Evolutionary conservation across 2,113 vertebrate genomes (phyloP).

Genomic region (Pseudois nayaur): DNA sequence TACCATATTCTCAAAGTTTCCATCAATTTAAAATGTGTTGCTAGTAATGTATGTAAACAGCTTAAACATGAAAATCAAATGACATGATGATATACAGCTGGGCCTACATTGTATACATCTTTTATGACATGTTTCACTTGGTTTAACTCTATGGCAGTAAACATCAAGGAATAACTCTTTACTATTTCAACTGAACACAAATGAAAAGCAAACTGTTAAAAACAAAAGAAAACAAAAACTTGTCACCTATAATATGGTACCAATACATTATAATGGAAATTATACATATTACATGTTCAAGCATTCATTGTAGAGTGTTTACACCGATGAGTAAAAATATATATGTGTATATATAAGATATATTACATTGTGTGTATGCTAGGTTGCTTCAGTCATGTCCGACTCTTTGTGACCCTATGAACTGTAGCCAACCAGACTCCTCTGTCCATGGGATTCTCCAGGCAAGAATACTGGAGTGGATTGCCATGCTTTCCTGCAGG

Average conservation of each 20-base stretch:
- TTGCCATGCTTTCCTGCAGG: background rate
- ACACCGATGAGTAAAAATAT: background rate
- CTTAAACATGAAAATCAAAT: background rate
- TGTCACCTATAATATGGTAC: background rate
- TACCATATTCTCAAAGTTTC: constrained; percentile 11
- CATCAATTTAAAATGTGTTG: constrained; percentile 53
- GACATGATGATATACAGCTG: background rate
- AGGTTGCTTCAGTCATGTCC: background rate
- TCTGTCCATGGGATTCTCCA: background rate
- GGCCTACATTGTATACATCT: background rate
- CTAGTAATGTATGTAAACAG: constrained; percentile 9
- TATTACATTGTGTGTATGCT: background rate
- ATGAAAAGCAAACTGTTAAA: background rate
- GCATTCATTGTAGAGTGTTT: background rate
- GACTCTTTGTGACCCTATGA: background rate
- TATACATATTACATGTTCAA: background rate
- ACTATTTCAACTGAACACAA: constrained; percentile 1
- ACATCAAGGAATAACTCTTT: constrained; percentile 11
- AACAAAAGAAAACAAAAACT: background rate
- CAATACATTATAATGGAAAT: constrained; percentile 17
- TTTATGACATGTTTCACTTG: background rate
- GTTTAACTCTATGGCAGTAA: constrained; percentile 7
- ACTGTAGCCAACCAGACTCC: background rate
- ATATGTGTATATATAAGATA: background rate
- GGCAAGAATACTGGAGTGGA: background rate